Base-by-base conservation (phyloP, 2,113 vertebrate species). In the Ophthalmolycus amberensis region DNA sequence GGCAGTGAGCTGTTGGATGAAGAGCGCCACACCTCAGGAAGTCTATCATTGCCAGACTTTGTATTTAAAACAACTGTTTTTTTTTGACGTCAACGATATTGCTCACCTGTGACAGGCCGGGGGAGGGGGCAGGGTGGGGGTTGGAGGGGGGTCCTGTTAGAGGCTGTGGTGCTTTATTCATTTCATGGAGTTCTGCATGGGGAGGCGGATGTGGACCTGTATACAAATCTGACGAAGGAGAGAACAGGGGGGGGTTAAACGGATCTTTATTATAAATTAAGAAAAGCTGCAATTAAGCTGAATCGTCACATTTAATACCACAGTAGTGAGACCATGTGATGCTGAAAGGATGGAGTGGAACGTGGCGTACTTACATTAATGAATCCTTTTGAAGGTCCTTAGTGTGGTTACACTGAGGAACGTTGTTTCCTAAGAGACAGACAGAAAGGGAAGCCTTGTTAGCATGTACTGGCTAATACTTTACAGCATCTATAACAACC, bases 91-190 rank as follows among this genome's bases (percentile, higher is more conserved):
- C 44, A 5, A 34, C 32, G 5, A 34, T 6, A 16, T 15, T 16
- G 1, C 44, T 95, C 96, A 99, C 98, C 97, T 98, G 98, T 90
- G 97, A 95, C 85, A 99, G 95, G 95, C 97, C 97, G 0, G 97
- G 98, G 96, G 97, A 98, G 85, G 97, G 96, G 95, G 97, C 96
- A 3, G 97, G 98, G 95, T 97, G 98, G 89, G 97, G 96, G 95
- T 92, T 94, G 84, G 97, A 93, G 78, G 96, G 96, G 95, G 95
- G 94, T 97, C 96, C 97, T 93, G 96, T 97, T 97, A 97, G 96
- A 96, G 98, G 95, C 95, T 99, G 98, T 95, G 97, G 97, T 95
- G 97, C 96, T 98, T 99, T 99, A 96, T 98, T 99, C 98, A 99
- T 99, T 98, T 99, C 98, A 98, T 96, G 96, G 96, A 96, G 96